Evolutionary conservation across 2,888 invertebrate genomes (phyloP), one percentile per base, ranked within the genome.

Genomic region (Coecobrya sp.): DNA sequence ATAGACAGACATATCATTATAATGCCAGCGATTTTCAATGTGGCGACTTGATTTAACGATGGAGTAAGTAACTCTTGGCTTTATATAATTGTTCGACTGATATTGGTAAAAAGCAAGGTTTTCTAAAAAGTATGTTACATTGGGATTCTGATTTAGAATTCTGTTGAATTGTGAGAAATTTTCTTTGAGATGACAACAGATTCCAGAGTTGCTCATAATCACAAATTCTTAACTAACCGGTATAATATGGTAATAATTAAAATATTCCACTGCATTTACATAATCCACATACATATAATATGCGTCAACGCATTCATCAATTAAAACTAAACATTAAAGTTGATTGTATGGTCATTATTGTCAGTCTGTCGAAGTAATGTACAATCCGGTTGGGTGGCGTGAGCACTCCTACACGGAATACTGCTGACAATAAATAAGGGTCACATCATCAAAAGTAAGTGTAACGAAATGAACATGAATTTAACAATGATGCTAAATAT

Each of bases 181-280:
- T 55, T n/a, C n/a, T 55, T 55, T n/a, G 49, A 49, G 49, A 49
- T n/a, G 55, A 55, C 49, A 55, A 55, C n/a, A 55, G n/a, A n/a
- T 55, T n/a, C 16, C n/a, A n/a, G 3, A 49, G 49, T 16, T 55
- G n/a, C n/a, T n/a, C 55, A 16, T n/a, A 55, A 55, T 55, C 55
- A 55, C 55, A 55, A 49, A 55, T 55, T n/a, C 0, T 16, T n/a
- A 55, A 13, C 55, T n/a, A 55, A 3, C 36, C 36, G 7, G 36
- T 7, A 36, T 36, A 36, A 36, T n/a, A n/a, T 4, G 36, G 36
- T 36, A 36, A 36, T 36, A 36, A 36, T n/a, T n/a, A n/a, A n/a
- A n/a, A n/a, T n/a, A n/a, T n/a, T n/a, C n/a, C n/a, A n/a, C n/a
- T 36, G 36, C 7, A 2, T 36, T 36, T 36, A 36, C 36, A 4